These are phyloP conservation scores for Sardinella longiceps DNA, from an alignment of 2,797 vertebrate genomes.

Conservation along the genomic window DNA sequence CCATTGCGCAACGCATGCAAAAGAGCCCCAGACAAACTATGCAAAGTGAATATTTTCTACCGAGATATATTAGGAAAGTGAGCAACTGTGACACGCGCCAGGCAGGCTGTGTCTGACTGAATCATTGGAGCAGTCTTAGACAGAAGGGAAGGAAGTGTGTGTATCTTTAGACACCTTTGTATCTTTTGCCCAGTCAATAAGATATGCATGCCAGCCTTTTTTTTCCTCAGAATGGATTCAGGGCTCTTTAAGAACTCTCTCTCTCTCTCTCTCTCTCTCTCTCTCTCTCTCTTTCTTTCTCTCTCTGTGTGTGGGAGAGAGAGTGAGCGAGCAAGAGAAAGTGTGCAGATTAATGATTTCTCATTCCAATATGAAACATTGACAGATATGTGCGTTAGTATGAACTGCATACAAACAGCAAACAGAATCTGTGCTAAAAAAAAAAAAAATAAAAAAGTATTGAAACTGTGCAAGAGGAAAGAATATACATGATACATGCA, in stretches of 20 bases:
- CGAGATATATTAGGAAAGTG: slow-evolving; percentile 26
- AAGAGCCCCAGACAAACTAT: neutral
- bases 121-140: neutral
- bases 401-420: neutral
- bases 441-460: neutral
- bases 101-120: neutral
- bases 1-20: slow-evolving; percentile 18
- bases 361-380: neutral
- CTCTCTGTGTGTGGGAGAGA: neutral
- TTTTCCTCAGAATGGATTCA: neutral
- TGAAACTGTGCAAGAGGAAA: neutral
- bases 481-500: neutral
- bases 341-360: neutral
- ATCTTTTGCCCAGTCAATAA: neutral
- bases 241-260: neutral
- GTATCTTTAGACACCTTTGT: neutral
- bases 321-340: neutral
- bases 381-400: neutral
- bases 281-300: too few species aligned
- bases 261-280: too few species aligned
- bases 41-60: slow-evolving; percentile 16
- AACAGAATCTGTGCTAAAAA: neutral
- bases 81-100: neutral
- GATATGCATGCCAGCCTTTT: neutral
- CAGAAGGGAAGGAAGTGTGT: neutral